Conservation (phyloP, 2,113 vertebrate species). For the Passer montanus region DNA sequence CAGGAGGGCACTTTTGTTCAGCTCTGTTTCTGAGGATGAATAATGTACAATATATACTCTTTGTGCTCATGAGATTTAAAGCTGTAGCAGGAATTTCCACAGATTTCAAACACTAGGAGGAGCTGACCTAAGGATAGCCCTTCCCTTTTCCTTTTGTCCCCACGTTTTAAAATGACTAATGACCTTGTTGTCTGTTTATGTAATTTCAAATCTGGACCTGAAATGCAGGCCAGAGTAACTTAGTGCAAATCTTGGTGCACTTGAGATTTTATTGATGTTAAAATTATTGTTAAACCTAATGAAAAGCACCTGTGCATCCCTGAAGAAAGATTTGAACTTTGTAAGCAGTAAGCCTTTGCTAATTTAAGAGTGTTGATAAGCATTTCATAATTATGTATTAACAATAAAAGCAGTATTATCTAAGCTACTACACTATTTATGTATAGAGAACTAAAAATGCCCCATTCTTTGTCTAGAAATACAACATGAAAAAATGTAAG, state of each 20-base stretch:
- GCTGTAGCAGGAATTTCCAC: background rate
- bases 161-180: background rate
- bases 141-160: background rate
- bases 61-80: background rate
- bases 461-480: background rate
- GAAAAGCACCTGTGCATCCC: background rate
- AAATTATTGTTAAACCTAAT: background rate
- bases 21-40: background rate
- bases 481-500: background rate
- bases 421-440: background rate
- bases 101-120: background rate
- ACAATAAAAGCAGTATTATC: background rate
- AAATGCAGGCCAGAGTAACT: background rate
- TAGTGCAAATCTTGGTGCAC: background rate
- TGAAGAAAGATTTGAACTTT: background rate
- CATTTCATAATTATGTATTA: background rate
- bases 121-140: fast-evolving
- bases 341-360: background rate
- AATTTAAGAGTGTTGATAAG: background rate
- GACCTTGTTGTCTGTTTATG: background rate
- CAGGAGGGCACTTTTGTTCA: background rate
- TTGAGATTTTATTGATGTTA: background rate
- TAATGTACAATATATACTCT: background rate
- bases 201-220: background rate
- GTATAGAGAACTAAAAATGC: background rate